Evolutionary conservation across 2,797 vertebrate species (phyloP).

Genomic region (Poeciliopsis presidionis): DNA sequence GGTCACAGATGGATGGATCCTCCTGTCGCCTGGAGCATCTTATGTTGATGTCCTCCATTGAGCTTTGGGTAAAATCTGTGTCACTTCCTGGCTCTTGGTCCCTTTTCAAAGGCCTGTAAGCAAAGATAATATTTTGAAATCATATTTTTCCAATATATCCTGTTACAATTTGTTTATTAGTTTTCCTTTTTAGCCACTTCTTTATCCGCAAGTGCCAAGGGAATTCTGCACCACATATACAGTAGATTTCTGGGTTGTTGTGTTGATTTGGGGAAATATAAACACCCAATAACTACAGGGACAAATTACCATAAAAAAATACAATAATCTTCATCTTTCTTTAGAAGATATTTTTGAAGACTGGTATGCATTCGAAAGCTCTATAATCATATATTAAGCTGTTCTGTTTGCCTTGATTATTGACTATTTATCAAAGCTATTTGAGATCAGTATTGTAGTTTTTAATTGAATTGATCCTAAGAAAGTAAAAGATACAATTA

Average conservation of each 20-base stretch:
- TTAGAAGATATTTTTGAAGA: neutral
- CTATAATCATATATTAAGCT: neutral
- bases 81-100: conserved; percentile 83
- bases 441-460: too few species aligned
- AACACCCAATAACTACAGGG: neutral
- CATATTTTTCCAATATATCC: neutral
- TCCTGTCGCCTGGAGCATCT: conserved; percentile 66
- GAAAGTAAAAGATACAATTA: neutral
- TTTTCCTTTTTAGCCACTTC: neutral
- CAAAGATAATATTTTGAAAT: neutral
- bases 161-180: neutral
- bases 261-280: neutral
- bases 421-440: too few species aligned
- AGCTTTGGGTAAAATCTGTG: conserved; percentile 85
- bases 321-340: neutral
- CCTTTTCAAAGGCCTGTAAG: conserved; percentile 77
- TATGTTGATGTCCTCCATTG: conserved; percentile 82
- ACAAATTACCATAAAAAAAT: neutral
- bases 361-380: neutral
- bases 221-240: neutral
- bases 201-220: neutral
- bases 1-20: conserved; percentile 78
- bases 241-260: neutral
- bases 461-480: neutral
- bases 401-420: neutral